Base-by-base conservation (phyloP, 2,113 vertebrate species). In the Neopipo cinnamomea region DNA sequence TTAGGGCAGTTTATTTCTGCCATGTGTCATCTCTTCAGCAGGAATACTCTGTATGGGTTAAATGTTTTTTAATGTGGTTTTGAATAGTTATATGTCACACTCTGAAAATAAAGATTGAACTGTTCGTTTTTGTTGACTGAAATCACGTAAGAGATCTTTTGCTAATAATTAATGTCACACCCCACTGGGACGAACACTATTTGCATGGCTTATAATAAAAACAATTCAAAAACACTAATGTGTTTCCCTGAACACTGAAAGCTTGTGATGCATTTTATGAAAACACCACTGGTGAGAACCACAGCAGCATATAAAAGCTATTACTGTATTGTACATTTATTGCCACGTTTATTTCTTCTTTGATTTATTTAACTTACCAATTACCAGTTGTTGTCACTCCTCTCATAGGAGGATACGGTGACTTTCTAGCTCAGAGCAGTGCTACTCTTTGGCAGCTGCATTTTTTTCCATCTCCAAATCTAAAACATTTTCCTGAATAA, bases 161-260 rank as follows among this genome's bases (percentile, higher is more conserved):
- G 92, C 82, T 96, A 95, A 96, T 97, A 97, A 97, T 96, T 97
- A 97, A 97, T 91, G 91, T 81, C 73, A 91, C 39, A 18, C 91
- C 84, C 95, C 92, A 89, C 49, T 61, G 92, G 76, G 96, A 96
- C 84, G 79, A 89, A 81, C 61, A 91, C 33, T 88, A 83, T 91
- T 96, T 96, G 70, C 67, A 52, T 35, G 71, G 73, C 20, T 89
- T 91, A 70, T 89, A 97, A 85, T 53, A 75, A 92, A 95, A 97
- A 91, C 47, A 92, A 95, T 56, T 71, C 19, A 65, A 95, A 93
- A 85, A 6, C 83, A 89, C 74, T 88, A 92, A 96, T 70, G 68
- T 82, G 66, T 61, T 96, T 94, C 86, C 55, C 27, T 78, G 78
- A 96, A 91, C 88, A 80, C 74, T 75, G 66, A 96, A 96, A 92